Conservation (phyloP, 2,888 invertebrate species). For the Allygus modestus region DNA sequence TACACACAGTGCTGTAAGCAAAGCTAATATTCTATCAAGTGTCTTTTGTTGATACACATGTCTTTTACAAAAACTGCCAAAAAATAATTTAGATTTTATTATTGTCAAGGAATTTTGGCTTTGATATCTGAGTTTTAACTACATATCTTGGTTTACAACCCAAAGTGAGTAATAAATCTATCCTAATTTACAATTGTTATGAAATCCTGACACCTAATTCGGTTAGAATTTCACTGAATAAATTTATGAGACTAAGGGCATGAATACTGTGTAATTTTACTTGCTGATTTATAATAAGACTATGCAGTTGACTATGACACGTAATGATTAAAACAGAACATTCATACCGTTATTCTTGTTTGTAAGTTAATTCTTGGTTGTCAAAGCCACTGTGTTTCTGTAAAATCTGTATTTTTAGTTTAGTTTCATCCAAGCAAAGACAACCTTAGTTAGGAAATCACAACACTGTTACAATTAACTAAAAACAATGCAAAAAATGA, state of each 20-base stretch:
- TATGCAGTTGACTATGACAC: too few relatives aligned
- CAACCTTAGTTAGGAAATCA: conserved; percentile 9
- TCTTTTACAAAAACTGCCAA: conserved; percentile 16
- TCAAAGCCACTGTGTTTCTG: not conserved
- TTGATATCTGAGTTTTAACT: not conserved
- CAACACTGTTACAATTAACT: not conserved
- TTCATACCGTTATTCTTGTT: too few relatives aligned
- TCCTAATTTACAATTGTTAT: too few relatives aligned
- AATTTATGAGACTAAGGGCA: too few relatives aligned
- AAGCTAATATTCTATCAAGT: conserved; percentile 13
- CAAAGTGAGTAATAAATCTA: too few relatives aligned
- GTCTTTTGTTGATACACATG: conserved; percentile 22
- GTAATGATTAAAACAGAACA: too few relatives aligned
- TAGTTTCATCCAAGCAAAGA: not conserved
- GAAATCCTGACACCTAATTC: too few relatives aligned
- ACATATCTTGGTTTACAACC: not conserved
- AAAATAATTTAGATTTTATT: not conserved
- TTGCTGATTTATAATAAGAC: too few relatives aligned
- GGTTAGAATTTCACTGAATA: too few relatives aligned
- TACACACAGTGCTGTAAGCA: conserved; percentile 7
- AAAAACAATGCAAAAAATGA: too few relatives aligned
- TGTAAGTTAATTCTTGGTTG: too few relatives aligned
- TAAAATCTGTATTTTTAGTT: not conserved
- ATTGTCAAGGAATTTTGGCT: conserved; percentile 37
- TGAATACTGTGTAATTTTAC: too few relatives aligned